phyloP scores from a whole-genome alignment of 2,113 vertebrate species.

The Accipiter cooperii region DNA sequence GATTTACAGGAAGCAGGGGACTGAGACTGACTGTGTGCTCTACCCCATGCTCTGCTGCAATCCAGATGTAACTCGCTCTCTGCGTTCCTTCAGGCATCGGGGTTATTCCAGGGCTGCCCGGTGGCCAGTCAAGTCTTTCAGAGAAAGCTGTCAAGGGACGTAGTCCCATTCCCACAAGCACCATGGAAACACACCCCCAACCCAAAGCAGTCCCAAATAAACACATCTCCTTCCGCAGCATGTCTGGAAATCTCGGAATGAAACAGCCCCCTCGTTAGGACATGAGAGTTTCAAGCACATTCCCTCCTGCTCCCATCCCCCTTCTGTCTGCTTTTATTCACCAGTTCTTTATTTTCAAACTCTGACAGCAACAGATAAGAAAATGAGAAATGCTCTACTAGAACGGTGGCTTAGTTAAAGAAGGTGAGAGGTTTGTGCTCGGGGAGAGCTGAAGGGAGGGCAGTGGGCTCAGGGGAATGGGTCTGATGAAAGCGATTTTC shows the following conservation, averaged over 20 bases:
- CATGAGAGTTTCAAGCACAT: neutral
- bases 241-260: neutral
- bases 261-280: neutral
- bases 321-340: constrained; percentile 17
- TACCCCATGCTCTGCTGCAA: rapidly evolving
- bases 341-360: neutral
- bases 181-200: neutral
- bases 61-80: neutral
- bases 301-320: neutral
- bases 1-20: neutral
- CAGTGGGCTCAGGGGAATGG: neutral
- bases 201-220: neutral
- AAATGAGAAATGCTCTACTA: neutral
- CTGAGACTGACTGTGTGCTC: neutral
- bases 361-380: neutral
- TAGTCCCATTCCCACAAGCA: neutral
- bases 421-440: neutral
- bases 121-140: neutral
- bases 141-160: neutral
- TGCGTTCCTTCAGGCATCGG: neutral
- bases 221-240: neutral
- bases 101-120: neutral
- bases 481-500: neutral
- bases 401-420: neutral
- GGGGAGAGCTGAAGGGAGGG: neutral